Evolutionary conservation across 2,888 invertebrate genomes (phyloP), one percentile per base, ranked within the genome.

Genomic region (Microdon myrmicae): DNA sequence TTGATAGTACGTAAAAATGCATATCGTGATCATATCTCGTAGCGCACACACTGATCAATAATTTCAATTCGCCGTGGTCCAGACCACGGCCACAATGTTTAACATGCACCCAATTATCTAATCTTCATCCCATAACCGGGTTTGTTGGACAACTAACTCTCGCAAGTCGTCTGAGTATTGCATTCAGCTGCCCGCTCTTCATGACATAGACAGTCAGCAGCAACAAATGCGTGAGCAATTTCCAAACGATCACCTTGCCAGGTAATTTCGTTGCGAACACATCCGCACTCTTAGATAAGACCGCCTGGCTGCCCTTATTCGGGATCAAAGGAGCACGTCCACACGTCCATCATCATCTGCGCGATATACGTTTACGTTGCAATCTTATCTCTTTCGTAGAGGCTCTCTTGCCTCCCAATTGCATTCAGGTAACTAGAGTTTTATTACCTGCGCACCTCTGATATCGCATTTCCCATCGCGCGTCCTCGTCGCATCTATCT

Each of bases 61-160:
- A 56, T 56, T 61, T 45, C 56, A 49, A 56, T 56, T 56, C 49
- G 44, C 19, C 37, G 31, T 44, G 48, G 48, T 26, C 29, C 34
- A 45, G 23, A 49, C 26, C 19, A 25, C 14, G 37, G 49, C 61
- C 29, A 45, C 43, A 51, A 41, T 64, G 64, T 58, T 64, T 58
- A 64, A 64, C 64, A 58, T 64, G 58, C 58, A n/a, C 51, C 64
- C 64, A 64, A 64, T 64, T 64, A 64, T 64, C 64, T 64, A 58
- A 64, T 64, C 64, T 64, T 37, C 51, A 64, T 64, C 58, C 51
- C n/a, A n/a, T 58, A 53, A 64, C 58, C 51, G 53, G 43, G 56
- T 64, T 64, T 58, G 64, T 64, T 58, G 37, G 64, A 64, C 58
- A 64, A 64, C 31, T 28, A 22, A 53, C 53, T 55, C 47, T 26